These are phyloP conservation scores for Callitettix versicolor DNA, from an alignment of 1,140 invertebrate genomes.

Conservation along the genomic window DNA sequence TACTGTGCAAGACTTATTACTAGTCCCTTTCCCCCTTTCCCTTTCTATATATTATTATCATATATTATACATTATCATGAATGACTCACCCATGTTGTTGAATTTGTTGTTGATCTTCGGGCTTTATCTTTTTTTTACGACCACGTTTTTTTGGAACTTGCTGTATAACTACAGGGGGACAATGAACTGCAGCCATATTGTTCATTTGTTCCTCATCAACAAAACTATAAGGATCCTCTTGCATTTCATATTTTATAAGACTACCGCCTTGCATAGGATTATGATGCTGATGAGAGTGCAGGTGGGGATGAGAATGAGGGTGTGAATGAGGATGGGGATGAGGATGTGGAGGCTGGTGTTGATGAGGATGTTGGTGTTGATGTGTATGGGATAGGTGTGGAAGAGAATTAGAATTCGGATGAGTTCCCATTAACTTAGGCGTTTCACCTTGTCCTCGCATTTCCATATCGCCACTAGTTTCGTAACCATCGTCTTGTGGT, in stretches of 20 bases:
- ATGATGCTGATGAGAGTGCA: conserved; percentile 10
- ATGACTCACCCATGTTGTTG: conserved; percentile 4
- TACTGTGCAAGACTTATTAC: too few species aligned
- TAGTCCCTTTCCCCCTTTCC: too few species aligned
- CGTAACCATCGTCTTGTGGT: conserved; percentile 73
- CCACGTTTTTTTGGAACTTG: conserved; percentile 68
- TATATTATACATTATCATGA: neutral
- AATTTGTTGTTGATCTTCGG: conserved; percentile 33
- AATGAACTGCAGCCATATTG: conserved; percentile 31
- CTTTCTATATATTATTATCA: too few species aligned
- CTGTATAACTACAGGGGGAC: conserved; percentile 36
- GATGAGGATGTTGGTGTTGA: conserved; percentile 28
- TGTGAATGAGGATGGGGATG: conserved; percentile 20
- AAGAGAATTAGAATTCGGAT: conserved; percentile 11
- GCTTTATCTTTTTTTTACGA: conserved; percentile 63
- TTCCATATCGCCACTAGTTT: conserved; percentile 69
- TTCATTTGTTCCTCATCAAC: conserved; percentile 56
- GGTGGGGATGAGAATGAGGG: conserved; percentile 32
- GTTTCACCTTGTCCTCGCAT: conserved; percentile 36
- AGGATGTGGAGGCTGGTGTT: conserved; percentile 21
- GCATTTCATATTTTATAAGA: conserved; percentile 48
- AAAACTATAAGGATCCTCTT: conserved; percentile 68
- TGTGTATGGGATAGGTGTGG: conserved; percentile 21
- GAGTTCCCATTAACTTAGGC: conserved; percentile 7
- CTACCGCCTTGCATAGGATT: conserved; percentile 29